phyloP scores from a whole-genome alignment of 2,888 invertebrate genomes.

The Biston stratarius region DNA sequence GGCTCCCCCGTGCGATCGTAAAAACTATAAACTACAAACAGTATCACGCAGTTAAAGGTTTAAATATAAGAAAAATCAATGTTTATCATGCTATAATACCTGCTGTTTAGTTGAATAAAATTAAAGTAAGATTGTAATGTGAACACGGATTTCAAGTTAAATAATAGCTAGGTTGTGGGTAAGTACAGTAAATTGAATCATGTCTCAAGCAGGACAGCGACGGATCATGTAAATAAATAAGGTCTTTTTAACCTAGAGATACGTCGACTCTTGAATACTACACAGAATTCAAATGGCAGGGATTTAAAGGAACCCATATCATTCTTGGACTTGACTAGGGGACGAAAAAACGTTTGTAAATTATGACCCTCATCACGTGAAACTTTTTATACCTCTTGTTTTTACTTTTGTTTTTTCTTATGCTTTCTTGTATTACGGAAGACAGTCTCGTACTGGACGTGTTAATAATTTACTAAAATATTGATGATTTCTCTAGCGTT shows the following conservation, averaged over 20 bases:
- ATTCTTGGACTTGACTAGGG: constrained; percentile 58
- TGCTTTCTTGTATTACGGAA: not conserved
- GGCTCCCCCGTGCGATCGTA: too few relatives aligned
- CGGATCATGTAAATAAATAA: constrained; percentile 22
- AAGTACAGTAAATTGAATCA: constrained; percentile 10
- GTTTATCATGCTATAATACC: too few relatives aligned
- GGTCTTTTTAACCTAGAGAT: constrained; percentile 40
- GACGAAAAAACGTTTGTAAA: constrained; percentile 58
- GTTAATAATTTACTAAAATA: not conserved
- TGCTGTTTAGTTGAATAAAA: too few relatives aligned
- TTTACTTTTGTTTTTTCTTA: not conserved
- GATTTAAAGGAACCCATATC: constrained; percentile 62
- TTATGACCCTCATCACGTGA: constrained; percentile 63
- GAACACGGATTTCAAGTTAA: too few relatives aligned
- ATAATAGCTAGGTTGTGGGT: too few relatives aligned
- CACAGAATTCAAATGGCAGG: constrained; percentile 36
- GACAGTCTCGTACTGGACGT: not conserved
- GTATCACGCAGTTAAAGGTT: too few relatives aligned
- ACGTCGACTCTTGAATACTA: constrained; percentile 41
- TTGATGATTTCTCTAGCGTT: too few relatives aligned
- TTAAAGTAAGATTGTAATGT: too few relatives aligned
- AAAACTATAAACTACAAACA: too few relatives aligned
- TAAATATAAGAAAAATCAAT: too few relatives aligned
- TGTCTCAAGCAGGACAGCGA: constrained; percentile 9
- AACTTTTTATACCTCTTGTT: constrained; percentile 14